A percentile compares a stretch with the other conserved stretches of the same genome.
phyloP scores from a whole-genome alignment of 2,888 invertebrate species.

The Ophioninae sp. region DNA sequence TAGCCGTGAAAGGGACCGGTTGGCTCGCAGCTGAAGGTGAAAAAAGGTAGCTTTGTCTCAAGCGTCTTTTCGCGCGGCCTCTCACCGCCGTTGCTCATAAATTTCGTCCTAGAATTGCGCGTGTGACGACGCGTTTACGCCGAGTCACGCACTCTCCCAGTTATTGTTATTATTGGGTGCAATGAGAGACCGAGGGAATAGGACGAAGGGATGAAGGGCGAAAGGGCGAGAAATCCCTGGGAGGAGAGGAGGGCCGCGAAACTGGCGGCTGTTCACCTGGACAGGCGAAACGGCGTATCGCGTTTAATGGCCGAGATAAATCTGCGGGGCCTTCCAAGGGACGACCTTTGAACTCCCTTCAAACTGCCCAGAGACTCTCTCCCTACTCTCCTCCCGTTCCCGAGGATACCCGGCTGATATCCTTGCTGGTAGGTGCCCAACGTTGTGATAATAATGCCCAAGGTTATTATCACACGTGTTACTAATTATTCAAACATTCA shows the following conservation, averaged over 20 bases:
- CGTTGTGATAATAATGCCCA: conserved; percentile 50
- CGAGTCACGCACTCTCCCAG: conserved; percentile 51
- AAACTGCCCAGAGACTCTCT: conserved; percentile 55
- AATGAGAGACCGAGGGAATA: neutral
- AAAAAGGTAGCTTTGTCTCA: conserved; percentile 14
- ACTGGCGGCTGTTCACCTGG: conserved; percentile 53
- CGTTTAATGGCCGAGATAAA: conserved; percentile 66
- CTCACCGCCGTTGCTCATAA: conserved; percentile 41
- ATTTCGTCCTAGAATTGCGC: conserved; percentile 42
- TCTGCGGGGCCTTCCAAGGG: conserved; percentile 56
- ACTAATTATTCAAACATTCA: no score
- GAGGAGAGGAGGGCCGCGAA: conserved; percentile 32
- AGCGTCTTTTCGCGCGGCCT: conserved; percentile 16
- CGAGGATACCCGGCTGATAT: conserved; percentile 42
- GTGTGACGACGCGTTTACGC: conserved; percentile 51
- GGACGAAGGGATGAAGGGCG: neutral
- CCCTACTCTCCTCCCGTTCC: conserved; percentile 16
- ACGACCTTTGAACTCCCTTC: conserved; percentile 62
- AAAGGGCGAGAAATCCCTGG: neutral
- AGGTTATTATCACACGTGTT: conserved; percentile 55
- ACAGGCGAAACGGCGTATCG: conserved; percentile 61
- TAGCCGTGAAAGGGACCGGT: neutral
- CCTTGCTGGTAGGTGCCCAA: conserved; percentile 46
- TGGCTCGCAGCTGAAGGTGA: neutral
- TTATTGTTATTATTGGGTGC: conserved; percentile 33